Conservation (phyloP, 2,797 vertebrate genomes). For the Protosalanx chinensis region DNA sequence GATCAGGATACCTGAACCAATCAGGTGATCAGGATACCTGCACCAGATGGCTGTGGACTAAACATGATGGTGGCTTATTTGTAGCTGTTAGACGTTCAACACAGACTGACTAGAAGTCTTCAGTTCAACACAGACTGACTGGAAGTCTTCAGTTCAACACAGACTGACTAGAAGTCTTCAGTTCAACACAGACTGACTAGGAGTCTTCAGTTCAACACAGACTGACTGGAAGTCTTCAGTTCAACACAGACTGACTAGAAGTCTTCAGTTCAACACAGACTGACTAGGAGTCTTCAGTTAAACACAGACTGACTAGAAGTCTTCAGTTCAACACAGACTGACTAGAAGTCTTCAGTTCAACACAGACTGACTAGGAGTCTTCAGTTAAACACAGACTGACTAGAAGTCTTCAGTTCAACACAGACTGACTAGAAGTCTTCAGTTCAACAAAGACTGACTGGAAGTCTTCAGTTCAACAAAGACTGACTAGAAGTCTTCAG, state of each 20-base stretch:
- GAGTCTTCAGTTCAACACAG: slow-evolving; percentile 10
- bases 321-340: not conserved
- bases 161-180: too few species aligned
- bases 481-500: too few species aligned
- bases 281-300: not conserved
- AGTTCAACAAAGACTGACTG: slow-evolving; percentile 13
- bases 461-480: not conserved
- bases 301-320: slow-evolving; percentile 11
- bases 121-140: slow-evolving; percentile 14
- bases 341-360: too few species aligned
- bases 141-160: not conserved
- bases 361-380: too few species aligned
- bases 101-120: not conserved
- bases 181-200: too few species aligned
- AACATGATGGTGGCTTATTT: not conserved
- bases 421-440: not conserved
- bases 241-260: not conserved
- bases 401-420: not conserved
- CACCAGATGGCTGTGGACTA: not conserved
- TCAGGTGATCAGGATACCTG: not conserved
- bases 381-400: slow-evolving; percentile 14
- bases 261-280: too few species aligned
- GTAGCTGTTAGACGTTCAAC: slow-evolving; percentile 8
- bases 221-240: not conserved
- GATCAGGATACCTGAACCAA: not conserved